Evolutionary conservation across 1,140 invertebrate species (phyloP).

Genomic region (Rhysida immarginata): DNA sequence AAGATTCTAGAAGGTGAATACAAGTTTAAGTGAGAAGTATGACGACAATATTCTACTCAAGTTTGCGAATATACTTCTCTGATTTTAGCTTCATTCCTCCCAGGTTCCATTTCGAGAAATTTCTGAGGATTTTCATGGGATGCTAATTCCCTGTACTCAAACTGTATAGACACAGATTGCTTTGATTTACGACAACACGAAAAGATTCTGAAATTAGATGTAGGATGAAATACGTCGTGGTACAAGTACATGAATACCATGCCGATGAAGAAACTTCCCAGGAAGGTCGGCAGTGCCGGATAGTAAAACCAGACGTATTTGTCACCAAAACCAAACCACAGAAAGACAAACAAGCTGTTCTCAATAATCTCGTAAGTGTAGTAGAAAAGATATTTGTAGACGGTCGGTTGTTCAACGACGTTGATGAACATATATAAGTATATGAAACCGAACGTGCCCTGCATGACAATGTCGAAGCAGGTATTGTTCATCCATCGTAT

Average conservation of each 20-base stretch:
- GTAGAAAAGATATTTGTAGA: conserved; percentile 25
- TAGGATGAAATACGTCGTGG: conserved; percentile 1
- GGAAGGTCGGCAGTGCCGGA: background rate
- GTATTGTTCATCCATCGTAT: conserved; percentile 22
- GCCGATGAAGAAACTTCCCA: background rate
- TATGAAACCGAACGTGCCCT: conserved; percentile 27
- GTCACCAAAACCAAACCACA: conserved; percentile 20
- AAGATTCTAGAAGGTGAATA: no score
- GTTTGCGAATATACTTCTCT: no score
- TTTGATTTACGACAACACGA: background rate
- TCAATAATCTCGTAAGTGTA: conserved; percentile 27
- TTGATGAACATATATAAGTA: conserved; percentile 33
- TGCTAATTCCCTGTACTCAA: no score
- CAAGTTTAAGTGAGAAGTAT: no score
- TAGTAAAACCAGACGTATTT: conserved; percentile 2
- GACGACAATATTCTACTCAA: no score
- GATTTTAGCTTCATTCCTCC: no score
- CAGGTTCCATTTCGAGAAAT: no score
- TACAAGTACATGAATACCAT: conserved; percentile 1
- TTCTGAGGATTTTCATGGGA: no score
- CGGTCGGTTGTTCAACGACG: conserved; percentile 29
- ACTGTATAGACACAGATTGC: no score
- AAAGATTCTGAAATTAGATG: background rate
- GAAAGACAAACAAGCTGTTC: conserved; percentile 24
- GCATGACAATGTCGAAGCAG: conserved; percentile 25